Base-by-base conservation (phyloP, 2,888 invertebrate genomes). In the Megalurothrips usitatus region DNA sequence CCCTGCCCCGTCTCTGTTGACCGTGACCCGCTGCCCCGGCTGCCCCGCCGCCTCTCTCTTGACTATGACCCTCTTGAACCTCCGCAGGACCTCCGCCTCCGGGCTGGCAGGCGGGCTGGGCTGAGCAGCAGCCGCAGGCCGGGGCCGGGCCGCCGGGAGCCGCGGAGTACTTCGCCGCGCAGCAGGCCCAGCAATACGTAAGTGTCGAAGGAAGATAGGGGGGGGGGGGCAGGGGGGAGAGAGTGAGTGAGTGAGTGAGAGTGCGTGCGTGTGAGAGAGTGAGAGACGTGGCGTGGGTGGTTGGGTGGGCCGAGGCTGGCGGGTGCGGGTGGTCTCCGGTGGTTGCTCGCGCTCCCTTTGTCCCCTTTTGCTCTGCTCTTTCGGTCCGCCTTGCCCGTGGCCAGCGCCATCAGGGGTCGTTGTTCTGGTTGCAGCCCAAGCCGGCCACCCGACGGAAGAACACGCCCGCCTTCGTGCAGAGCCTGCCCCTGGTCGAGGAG, bases 381-480 rank as follows among this genome's bases (percentile, higher is more conserved):
- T 4, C 52, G 19, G 34, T 43, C 6, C 34, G 34, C 34, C 34
- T 43, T 43, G 34, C 34, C n/a, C 34, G 34, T 43, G 34, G 34
- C 58, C 58, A 17, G 6, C 58, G 58, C 17, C 58, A 14, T 58
- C 58, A 17, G 17, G 68, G 68, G 23, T 75, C 68, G 68, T 12
- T 58, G 23, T 75, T 75, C 68, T 75, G 68, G 68, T 75, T 75
- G 68, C 68, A 75, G 68, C 68, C 68, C 68, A 75, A 75, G 68
- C 68, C 68, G 68, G 68, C 68, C 68, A 26, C 26, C 10, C 68
- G 68, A n/a, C 9, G 68, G 23, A 75, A 75, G 68, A 75, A 75
- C 68, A 26, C 26, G 23, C 23, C 23, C 68, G 23, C 68, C 68
- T 75, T 75, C 68, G 68, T 75, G 68, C 68, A 75, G 68, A 75